phyloP scores from a whole-genome alignment of 1,140 invertebrate species.

The Parasteatoda tepidariorum region DNA sequence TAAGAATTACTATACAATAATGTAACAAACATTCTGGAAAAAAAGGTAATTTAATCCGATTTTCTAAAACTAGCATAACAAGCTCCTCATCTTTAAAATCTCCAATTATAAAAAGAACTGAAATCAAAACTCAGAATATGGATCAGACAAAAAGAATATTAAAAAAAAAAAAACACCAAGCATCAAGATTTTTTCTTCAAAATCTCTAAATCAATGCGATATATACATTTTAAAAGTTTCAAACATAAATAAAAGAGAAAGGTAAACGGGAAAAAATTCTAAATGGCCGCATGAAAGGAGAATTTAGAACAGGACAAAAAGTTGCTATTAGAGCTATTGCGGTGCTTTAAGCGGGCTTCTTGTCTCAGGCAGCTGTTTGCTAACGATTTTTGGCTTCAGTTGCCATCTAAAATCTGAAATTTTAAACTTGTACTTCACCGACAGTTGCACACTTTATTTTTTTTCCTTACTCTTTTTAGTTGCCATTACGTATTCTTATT shows the following conservation, averaged over 20 bases:
- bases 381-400: constrained; percentile 35
- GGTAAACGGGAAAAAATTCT: background rate
- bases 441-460: constrained; percentile 1
- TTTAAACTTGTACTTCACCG: constrained; percentile 22
- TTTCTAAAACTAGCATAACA: too few species aligned
- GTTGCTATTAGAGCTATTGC: constrained; percentile 27
- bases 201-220: constrained; percentile 4
- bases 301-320: constrained; percentile 42
- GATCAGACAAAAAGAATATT: background rate
- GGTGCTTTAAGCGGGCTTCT: constrained; percentile 33
- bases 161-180: constrained; percentile 15
- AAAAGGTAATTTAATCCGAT: too few species aligned
- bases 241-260: background rate
- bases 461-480: constrained; percentile 20
- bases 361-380: constrained; percentile 25
- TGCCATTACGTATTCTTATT: constrained; percentile 7
- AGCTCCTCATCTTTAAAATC: constrained; percentile 1
- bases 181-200: background rate
- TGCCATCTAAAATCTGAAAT: constrained; percentile 33
- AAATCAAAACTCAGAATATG: background rate
- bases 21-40: too few species aligned
- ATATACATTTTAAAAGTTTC: constrained; percentile 31
- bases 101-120: constrained; percentile 9
- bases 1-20: too few species aligned
- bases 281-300: constrained; percentile 11